Conservation (phyloP, 2,113 vertebrate species). For the Hypocryptadius cinnamomeus region DNA sequence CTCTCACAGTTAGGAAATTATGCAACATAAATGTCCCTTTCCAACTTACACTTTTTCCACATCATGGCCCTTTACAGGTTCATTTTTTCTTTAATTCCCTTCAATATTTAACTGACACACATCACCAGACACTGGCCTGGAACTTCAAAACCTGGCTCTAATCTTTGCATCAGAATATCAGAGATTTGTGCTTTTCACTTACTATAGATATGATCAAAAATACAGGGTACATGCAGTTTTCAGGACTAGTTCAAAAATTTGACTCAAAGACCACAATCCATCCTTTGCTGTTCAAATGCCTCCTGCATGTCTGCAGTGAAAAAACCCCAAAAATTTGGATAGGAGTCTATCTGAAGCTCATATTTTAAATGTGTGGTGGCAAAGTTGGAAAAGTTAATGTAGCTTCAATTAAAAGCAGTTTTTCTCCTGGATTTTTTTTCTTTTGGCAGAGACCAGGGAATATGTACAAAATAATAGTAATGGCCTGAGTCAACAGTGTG, state of each 20-base stretch:
- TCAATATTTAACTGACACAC: no score
- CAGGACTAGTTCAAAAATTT: neutral
- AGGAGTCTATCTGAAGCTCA: neutral
- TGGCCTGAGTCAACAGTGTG: neutral
- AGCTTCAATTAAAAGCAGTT: neutral
- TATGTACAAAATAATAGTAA: slow-evolving; percentile 20
- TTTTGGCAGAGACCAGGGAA: neutral
- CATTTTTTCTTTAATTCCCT: no score
- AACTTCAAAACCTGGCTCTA: neutral
- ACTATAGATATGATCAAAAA: neutral
- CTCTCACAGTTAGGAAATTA: neutral
- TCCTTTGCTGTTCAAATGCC: neutral
- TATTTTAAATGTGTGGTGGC: neutral
- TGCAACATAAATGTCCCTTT: neutral
- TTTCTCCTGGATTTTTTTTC: neutral
- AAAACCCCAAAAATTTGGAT: neutral
- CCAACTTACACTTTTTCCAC: neutral
- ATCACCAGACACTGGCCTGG: neutral
- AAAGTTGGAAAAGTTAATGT: neutral
- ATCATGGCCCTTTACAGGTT: neutral
- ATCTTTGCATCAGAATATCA: neutral
- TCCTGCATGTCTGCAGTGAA: neutral
- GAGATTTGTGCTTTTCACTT: neutral
- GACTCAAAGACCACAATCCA: neutral
- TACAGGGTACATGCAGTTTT: neutral